Conservation (phyloP, 2,113 vertebrate genomes). For the Otus sunia region DNA sequence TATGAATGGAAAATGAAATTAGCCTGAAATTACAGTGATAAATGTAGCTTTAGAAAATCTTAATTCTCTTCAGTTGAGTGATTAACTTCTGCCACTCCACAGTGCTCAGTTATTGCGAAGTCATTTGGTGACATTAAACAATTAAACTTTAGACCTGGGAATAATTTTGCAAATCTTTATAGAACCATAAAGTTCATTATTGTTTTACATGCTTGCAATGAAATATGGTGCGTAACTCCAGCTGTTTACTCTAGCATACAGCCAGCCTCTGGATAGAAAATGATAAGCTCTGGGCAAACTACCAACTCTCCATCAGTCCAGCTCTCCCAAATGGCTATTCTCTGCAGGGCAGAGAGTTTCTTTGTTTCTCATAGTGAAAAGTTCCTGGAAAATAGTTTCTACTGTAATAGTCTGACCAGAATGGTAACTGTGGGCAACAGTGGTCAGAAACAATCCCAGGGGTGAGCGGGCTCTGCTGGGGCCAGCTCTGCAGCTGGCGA, state of each 20-base stretch:
- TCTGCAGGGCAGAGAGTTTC: constrained; percentile 22
- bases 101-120: constrained; percentile 70
- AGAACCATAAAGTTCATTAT: constrained; percentile 66
- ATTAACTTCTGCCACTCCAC: constrained; percentile 73
- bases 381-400: constrained; percentile 23
- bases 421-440: neutral
- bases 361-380: neutral
- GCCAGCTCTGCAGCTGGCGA: neutral
- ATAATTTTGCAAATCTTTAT: constrained; percentile 73
- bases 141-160: constrained; percentile 72
- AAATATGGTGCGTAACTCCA: constrained; percentile 39
- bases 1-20: constrained; percentile 69
- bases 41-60: constrained; percentile 72
- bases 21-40: constrained; percentile 71
- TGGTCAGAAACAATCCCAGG: neutral
- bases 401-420: neutral
- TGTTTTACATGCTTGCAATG: constrained; percentile 42
- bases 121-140: constrained; percentile 74
- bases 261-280: constrained; percentile 31
- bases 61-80: constrained; percentile 72
- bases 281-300: constrained; percentile 45
- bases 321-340: constrained; percentile 5
- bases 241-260: constrained; percentile 60
- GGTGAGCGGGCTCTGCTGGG: neutral
- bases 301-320: constrained; percentile 36